Base-by-base conservation (phyloP, 2,888 invertebrate genomes). In the Leptopterna dolabrata region DNA sequence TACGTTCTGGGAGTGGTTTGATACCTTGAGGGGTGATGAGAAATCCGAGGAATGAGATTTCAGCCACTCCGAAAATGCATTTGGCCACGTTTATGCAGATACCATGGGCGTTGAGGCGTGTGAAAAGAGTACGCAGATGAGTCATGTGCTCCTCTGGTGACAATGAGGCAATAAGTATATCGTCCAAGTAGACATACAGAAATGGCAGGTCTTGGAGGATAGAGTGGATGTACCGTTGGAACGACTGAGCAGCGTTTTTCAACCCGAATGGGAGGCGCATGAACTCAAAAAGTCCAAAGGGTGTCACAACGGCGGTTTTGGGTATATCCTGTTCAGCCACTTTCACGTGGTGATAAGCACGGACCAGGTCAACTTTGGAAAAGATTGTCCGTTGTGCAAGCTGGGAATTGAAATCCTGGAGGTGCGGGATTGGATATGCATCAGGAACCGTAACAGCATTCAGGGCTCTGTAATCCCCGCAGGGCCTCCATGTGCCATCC, bases 301-400 rank as follows among this genome's bases (percentile, higher is more conserved):
- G 92, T 92, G 36, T 83, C 2, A 76, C 84, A 1, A 89, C 80
- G 7, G 89, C 89, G 2, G 89, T 89, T 80, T 87, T 89, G 14
- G 47, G 55, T 16, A 89, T 83, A 84, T 89, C 89, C 2, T 87
- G 84, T 6, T 45, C 30, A 6, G 47, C 81, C n/a, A 92, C 90
- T 4, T 91, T 92, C 6, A 93, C 91, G 81, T 92, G 91, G 84
- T 91, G 90, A 86, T 91, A 93, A 0, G 91, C 41, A 30, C 30
- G 76, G 14, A 85, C 63, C 27, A 78, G 51, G 47, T 76, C 73
- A 0, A 83, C 87, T 19, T 88, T 90, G 2, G 90, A 90, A 85
- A 91, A 91, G 19, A 91, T 88, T 1, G 76, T 90, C 16, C 89
- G 90, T 0, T 90, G 90, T 13, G 76, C 19, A 0, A 92, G 83